These are phyloP conservation scores for Sycophaga agraensis DNA, from an alignment of 1,140 invertebrate species.

Conservation along the genomic window DNA sequence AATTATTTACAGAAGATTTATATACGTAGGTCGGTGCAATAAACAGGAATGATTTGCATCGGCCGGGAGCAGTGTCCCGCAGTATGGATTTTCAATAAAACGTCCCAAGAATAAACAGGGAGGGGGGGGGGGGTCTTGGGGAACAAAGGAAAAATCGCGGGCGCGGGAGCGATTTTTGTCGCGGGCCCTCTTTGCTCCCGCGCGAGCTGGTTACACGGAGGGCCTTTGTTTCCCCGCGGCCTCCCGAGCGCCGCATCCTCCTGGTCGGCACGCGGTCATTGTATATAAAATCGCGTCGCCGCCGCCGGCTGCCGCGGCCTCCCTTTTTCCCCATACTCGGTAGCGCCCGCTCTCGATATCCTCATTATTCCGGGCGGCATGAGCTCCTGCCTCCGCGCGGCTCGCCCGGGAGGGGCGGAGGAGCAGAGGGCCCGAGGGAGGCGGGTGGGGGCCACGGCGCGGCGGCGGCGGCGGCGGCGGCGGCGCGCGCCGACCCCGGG, in stretches of 20 bases:
- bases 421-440: neutral
- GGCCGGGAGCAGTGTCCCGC: too few species aligned
- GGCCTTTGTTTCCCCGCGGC: too few species aligned
- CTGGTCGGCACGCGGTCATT: constrained; percentile 27
- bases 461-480: constrained; percentile 8
- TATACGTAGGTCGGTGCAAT: neutral
- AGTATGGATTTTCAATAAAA: constrained; percentile 4
- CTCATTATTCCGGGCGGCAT: constrained; percentile 18
- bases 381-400: too few species aligned
- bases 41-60: neutral
- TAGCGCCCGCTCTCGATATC: constrained; percentile 11
- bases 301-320: constrained; percentile 15
- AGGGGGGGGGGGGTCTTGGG: too few species aligned
- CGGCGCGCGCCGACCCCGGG: too few species aligned
- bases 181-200: neutral
- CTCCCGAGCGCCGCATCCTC: neutral
- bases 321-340: constrained; percentile 15
- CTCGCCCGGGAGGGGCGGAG: neutral
- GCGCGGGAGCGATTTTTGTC: constrained; percentile 9
- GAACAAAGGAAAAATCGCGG: constrained; percentile 18
- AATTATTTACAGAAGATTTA: too few species aligned
- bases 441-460: neutral
- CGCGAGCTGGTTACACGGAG: too few species aligned
- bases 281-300: constrained; percentile 31
- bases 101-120: constrained; percentile 6